Percentiles rank a stretch among this genome's conserved stretches.
Evolutionary conservation across 2,113 vertebrate species (phyloP).

Genomic region (Lepus europaeus): DNA sequence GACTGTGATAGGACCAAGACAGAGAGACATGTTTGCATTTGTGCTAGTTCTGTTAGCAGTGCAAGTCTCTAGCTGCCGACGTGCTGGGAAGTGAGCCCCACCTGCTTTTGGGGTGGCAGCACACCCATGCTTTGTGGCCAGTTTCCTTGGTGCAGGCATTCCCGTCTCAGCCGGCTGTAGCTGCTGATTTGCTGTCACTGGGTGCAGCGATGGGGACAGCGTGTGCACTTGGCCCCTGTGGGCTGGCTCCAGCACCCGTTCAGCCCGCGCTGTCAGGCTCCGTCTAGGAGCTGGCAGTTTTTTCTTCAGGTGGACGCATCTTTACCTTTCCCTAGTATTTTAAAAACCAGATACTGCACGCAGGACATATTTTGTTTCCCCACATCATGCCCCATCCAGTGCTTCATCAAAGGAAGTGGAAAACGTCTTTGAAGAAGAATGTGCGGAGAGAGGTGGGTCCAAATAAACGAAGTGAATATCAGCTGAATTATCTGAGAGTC

Average conservation of each 20-base stretch:
- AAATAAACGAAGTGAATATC: background rate
- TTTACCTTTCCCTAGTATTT: background rate
- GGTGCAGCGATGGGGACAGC: background rate
- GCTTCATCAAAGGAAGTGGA: background rate
- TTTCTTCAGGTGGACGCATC: background rate
- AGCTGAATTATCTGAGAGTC: background rate
- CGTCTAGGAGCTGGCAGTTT: background rate
- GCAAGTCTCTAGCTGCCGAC: background rate
- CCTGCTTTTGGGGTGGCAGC: background rate
- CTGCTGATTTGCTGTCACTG: background rate
- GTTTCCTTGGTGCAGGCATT: slow-evolving; percentile 23
- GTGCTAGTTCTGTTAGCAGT: background rate
- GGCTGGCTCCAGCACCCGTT: too few species aligned
- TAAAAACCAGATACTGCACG: background rate
- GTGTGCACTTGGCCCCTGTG: too few species aligned
- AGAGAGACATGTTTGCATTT: background rate
- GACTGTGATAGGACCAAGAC: background rate
- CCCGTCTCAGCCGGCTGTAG: background rate
- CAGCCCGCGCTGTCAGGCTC: background rate
- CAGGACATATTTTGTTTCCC: background rate
- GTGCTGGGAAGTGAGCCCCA: background rate
- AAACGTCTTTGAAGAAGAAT: background rate
- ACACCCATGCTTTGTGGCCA: too few species aligned
- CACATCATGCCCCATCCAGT: background rate
- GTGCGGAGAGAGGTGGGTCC: background rate